A percentile compares a stretch with the other conserved stretches of the same genome.
These are phyloP conservation scores for Sinosuthora webbiana DNA, from an alignment of 2,113 vertebrate species.

Conservation along the genomic window DNA sequence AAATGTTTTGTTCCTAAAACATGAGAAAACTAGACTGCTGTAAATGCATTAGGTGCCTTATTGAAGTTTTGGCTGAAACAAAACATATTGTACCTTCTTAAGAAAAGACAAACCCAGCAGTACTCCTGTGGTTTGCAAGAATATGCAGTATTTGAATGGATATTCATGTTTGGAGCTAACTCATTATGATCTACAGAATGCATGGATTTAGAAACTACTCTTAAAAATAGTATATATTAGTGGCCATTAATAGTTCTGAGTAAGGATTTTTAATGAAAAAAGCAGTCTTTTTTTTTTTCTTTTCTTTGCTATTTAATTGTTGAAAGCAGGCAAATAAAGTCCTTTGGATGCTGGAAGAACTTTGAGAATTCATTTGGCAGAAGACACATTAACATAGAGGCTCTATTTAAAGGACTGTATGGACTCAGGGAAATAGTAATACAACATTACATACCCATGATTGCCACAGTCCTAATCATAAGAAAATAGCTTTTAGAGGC, in stretches of 20 bases:
- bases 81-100: neutral
- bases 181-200: neutral
- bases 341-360: neutral
- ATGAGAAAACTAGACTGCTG: neutral
- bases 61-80: neutral
- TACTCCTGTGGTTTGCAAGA: neutral
- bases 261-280: neutral
- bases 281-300: neutral
- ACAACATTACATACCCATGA: neutral
- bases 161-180: neutral
- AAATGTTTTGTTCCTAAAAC: neutral
- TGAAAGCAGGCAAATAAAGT: neutral
- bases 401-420: neutral
- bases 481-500: neutral
- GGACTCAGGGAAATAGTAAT: neutral
- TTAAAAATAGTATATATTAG: neutral
- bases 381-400: neutral
- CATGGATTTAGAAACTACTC: neutral
- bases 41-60: neutral
- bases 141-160: neutral
- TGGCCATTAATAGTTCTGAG: neutral
- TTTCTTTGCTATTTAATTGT: neutral
- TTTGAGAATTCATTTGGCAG: neutral
- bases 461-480: neutral
- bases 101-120: neutral